These are phyloP conservation scores for Takifugu flavidus DNA, from an alignment of 2,113 vertebrate genomes.

Conservation along the genomic window DNA sequence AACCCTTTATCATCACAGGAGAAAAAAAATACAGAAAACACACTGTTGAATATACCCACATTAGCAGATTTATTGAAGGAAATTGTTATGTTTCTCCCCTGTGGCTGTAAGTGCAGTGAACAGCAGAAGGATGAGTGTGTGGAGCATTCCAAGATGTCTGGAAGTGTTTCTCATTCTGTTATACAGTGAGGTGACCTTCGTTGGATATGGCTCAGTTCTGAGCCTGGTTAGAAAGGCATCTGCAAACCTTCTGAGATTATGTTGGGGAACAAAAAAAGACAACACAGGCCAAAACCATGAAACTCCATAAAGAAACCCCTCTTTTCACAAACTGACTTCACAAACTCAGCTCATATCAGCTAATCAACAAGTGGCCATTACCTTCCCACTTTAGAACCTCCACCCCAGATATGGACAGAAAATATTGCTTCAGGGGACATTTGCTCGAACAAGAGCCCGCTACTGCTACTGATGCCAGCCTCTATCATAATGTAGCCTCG, in stretches of 20 bases:
- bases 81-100: conserved; percentile 4
- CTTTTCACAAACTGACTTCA: too few species aligned
- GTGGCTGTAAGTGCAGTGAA: conserved; percentile 32
- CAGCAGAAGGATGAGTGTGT: conserved; percentile 63
- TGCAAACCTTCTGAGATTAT: conserved; percentile 18
- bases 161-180: conserved; percentile 15
- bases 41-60: background rate
- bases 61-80: background rate
- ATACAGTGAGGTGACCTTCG: conserved; percentile 22
- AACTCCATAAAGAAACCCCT: too few species aligned
- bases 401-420: too few species aligned
- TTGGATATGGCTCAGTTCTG: background rate
- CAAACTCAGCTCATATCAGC: too few species aligned
- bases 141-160: conserved; percentile 5
- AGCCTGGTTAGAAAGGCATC: conserved; percentile 15
- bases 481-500: too few species aligned
- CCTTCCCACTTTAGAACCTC: too few species aligned
- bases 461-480: too few species aligned
- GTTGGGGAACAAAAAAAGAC: conserved; percentile 6
- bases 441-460: too few species aligned
- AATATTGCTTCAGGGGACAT: too few species aligned
- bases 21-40: too few species aligned
- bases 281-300: too few species aligned
- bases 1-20: background rate
- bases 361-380: too few species aligned